Conservation (phyloP, 2,797 vertebrate genomes). For the Cirrhinus mrigala region DNA sequence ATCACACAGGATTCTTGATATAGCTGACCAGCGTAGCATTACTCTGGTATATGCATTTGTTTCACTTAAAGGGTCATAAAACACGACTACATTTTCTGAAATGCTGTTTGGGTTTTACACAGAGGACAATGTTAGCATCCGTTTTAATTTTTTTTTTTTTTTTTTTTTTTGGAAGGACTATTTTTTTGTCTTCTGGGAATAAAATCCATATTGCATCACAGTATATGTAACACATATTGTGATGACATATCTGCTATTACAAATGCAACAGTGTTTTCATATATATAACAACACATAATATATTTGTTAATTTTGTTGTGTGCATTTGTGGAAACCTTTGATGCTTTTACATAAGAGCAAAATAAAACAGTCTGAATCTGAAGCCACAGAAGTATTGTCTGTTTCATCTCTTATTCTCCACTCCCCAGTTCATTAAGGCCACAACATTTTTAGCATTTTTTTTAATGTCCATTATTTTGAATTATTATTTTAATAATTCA, state of each 20-base stretch:
- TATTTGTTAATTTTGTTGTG: background rate
- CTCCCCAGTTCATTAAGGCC: background rate
- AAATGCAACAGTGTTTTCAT: background rate
- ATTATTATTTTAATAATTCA: constrained; percentile 1
- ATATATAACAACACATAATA: background rate
- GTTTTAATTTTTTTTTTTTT: background rate
- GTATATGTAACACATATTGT: background rate
- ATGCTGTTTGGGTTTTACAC: background rate
- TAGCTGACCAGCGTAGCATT: background rate
- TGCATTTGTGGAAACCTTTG: background rate
- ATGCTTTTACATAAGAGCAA: background rate
- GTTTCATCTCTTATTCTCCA: background rate
- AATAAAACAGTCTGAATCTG: background rate
- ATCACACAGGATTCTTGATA: background rate
- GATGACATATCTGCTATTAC: background rate
- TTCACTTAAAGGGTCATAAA: background rate
- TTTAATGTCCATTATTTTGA: no score
- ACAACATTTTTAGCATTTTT: background rate
- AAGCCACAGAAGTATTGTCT: background rate
- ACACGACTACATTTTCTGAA: background rate
- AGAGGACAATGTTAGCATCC: background rate
- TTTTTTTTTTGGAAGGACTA: background rate
- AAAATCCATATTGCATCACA: background rate
- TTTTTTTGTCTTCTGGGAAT: background rate
- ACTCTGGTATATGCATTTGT: background rate